These are phyloP conservation scores for Agonopterix arenella DNA, from an alignment of 2,888 invertebrate species.

Conservation along the genomic window DNA sequence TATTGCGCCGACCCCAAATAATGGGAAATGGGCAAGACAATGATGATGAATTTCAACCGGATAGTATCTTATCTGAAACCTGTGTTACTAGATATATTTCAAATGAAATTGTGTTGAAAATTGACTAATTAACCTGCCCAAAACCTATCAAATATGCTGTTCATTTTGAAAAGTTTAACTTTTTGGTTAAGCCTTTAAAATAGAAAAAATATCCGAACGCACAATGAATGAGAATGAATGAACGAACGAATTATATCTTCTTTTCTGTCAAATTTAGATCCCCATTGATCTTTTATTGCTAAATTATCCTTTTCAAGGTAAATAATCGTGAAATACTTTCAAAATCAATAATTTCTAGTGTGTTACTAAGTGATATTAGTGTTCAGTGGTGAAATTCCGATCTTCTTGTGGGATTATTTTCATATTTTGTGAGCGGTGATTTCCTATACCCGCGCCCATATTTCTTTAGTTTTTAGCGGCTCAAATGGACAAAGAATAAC, in stretches of 20 bases:
- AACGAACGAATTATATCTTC: not conserved
- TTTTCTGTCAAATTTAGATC: slow-evolving; percentile 15
- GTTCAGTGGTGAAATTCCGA: slow-evolving; percentile 4
- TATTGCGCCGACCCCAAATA: too few relatives aligned
- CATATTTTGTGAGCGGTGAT: slow-evolving; percentile 11
- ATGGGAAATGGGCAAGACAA: too few relatives aligned
- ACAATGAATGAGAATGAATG: not conserved
- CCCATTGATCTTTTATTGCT: slow-evolving; percentile 11
- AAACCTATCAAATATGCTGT: too few relatives aligned
- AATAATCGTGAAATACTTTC: slow-evolving; percentile 30
- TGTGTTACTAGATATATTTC: too few relatives aligned
- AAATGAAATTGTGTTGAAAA: too few relatives aligned
- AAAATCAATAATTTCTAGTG: slow-evolving; percentile 29
- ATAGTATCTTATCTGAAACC: too few relatives aligned
- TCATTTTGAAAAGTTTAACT: too few relatives aligned
- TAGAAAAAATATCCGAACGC: too few relatives aligned
- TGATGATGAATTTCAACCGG: too few relatives aligned
- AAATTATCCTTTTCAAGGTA: slow-evolving; percentile 31
- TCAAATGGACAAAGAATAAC: not conserved
- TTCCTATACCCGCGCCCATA: slow-evolving; percentile 15
- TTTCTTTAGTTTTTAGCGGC: slow-evolving; percentile 5
- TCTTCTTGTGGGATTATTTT: slow-evolving; percentile 16
- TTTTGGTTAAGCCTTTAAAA: too few relatives aligned
- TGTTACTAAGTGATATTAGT: slow-evolving; percentile 7
- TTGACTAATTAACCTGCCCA: too few relatives aligned